Base-by-base conservation (phyloP, 2,797 vertebrate genomes). In the Lacerta agilis region DNA sequence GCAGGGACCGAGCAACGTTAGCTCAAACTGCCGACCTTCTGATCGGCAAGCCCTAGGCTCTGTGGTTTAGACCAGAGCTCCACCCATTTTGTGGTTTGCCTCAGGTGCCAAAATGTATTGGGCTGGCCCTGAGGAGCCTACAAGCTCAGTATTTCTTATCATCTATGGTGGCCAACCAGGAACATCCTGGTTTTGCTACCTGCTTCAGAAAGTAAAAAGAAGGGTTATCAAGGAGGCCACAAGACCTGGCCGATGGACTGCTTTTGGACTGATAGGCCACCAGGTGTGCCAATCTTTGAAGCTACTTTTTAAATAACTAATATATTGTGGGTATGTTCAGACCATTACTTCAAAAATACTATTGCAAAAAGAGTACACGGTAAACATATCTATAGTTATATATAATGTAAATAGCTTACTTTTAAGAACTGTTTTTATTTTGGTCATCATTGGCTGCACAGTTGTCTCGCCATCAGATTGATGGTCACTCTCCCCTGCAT, bases 381-480 rank as follows among this genome's bases (percentile, higher is more conserved):
- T 4, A 73, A 38, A 80, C 13, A 49, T 0, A 41, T 82, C 85
- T 84, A 87, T 0, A 69, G 41, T 83, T 1, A 58, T 0, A 33
- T 29, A 79, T 79, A 77, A 71, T 3, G 17, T 87, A 73, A 20
- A 27, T 38, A 1, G 79, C 99, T 98, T 97, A 99, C 99, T 99
- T 97, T 99, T 99, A 94, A 99, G 97, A 85, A 99, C 98, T 66
- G 99, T 99, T 98, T 99, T 99, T 94, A 99, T 99, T 98, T 99
- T 99, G 97, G 99, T 99, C 98, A 99, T 98, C 99, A 99, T 99
- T 72, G 99, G 99, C 96, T 99, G 99, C 92, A 99, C 98, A 0
- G 98, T 98, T n/a, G 97, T 98, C 96, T 99, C 98, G 90, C 98
- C 98, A 43, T 99, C 99, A 29, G 98, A 99, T 29, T 96, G 98